Evolutionary conservation across 2,888 invertebrate genomes (phyloP), one percentile per base, ranked within the genome.

Genomic region (Coelinius sp.): DNA sequence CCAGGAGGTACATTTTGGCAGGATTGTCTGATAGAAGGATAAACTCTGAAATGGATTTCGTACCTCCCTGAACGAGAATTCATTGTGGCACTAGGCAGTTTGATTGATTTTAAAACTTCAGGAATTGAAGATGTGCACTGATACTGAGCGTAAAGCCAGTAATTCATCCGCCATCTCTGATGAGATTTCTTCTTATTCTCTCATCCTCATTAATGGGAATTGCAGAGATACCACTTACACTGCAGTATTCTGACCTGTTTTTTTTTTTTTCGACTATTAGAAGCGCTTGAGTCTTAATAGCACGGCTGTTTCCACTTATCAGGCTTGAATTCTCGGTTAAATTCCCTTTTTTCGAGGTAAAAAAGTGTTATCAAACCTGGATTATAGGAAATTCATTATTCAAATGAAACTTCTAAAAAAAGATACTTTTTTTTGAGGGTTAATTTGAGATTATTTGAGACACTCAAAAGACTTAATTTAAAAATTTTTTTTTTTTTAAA

Each of bases 81-180:
- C 56, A 27, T 14, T 35, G 31, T 12, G 53, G 25, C 53, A n/a
- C 31, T 17, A 59, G 35, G 5, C 56, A 2, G 14, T 56, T 14
- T 59, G 59, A 59, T 59, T 59, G 35, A 59, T 59, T 59, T 22
- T n/a, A 59, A 59, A 59, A 31, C 10, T 59, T 59, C 17, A n/a
- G n/a, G 31, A 20, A 59, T 59, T 59, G 59, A 59, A 59, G 59
- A 59, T 35, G 14, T 59, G 10, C 4, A 8, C 8, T 7, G 59
- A 59, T 59, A 35, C 59, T 14, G 59, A 31, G 59, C 17, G 5
- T n/a, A 59, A 59, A 31, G 17, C 35, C 35, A 6, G 10, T 14
- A 27, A 14, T 56, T 25, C 20, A 35, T 49, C 2, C 22, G 20
- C 31, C 6, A 59, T 17, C 31, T 31, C 31, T 59, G 35, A 59